Evolutionary conservation across 2,888 invertebrate species (phyloP).

Genomic region (Tholera decimalis): DNA sequence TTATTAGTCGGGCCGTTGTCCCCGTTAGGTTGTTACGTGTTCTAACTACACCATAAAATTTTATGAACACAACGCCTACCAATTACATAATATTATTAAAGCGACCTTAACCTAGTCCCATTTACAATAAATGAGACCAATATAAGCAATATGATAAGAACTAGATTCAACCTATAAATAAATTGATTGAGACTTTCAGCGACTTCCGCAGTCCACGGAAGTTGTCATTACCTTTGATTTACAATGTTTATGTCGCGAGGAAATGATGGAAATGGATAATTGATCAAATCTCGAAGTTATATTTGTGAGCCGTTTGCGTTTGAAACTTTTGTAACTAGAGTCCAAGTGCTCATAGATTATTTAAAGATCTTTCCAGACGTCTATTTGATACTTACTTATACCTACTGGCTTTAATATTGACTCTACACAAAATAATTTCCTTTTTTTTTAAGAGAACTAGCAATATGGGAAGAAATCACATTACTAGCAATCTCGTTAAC

Average conservation of each 20-base stretch:
- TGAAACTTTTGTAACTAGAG: no score
- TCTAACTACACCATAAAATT: not conserved
- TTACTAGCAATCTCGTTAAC: no score
- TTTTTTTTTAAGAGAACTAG: no score
- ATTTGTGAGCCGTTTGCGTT: no score
- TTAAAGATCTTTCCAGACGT: no score
- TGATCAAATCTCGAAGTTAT: no score
- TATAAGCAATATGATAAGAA: conserved; percentile 2
- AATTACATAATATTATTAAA: conserved; percentile 7
- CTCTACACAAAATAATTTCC: no score
- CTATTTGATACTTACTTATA: no score
- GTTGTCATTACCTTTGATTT: conserved; percentile 33
- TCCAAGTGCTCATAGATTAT: no score
- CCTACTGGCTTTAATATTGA: no score
- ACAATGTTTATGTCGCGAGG: not conserved
- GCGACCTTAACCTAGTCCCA: conserved; percentile 30
- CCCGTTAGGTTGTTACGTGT: not conserved
- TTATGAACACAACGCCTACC: not conserved
- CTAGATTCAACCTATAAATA: not conserved
- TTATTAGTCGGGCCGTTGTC: not conserved
- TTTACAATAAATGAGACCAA: conserved; percentile 1
- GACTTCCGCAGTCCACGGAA: conserved; percentile 42
- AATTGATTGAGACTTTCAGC: conserved; percentile 4
- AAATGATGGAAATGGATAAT: not conserved
- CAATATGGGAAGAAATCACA: no score